Evolutionary conservation across 2,113 vertebrate species (phyloP).

Genomic region (Protobothrops flavoviridis): DNA sequence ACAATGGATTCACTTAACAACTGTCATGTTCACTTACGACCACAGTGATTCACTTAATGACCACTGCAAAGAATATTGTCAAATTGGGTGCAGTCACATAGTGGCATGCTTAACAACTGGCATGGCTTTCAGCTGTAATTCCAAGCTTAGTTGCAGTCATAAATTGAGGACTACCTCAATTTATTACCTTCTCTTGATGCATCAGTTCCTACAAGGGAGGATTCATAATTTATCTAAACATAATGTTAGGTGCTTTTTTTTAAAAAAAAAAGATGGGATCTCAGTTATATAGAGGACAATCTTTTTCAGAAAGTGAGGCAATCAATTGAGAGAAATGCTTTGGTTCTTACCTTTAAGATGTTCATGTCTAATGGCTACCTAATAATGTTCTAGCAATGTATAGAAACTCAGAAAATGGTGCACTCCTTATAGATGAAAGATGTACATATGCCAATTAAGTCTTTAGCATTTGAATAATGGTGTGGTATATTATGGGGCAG

Average conservation of each 20-base stretch:
- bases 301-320: fast-evolving
- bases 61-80: neutral
- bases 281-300: neutral
- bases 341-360: neutral
- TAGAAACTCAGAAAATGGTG: neutral
- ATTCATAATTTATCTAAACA: neutral
- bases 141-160: neutral
- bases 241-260: neutral
- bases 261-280: constrained; percentile 3
- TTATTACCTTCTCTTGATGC: neutral
- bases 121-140: neutral
- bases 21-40: neutral
- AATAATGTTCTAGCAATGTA: neutral
- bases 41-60: neutral
- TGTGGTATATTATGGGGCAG: neutral
- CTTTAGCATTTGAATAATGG: neutral
- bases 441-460: neutral
- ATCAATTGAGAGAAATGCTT: neutral
- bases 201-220: neutral
- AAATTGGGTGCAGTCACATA: neutral
- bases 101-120: neutral
- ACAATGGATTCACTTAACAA: neutral
- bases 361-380: neutral
- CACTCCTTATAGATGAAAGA: neutral
- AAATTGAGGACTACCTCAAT: neutral